Base-by-base conservation (phyloP, 2,113 vertebrate species). In the Leptocoma aspasia region DNA sequence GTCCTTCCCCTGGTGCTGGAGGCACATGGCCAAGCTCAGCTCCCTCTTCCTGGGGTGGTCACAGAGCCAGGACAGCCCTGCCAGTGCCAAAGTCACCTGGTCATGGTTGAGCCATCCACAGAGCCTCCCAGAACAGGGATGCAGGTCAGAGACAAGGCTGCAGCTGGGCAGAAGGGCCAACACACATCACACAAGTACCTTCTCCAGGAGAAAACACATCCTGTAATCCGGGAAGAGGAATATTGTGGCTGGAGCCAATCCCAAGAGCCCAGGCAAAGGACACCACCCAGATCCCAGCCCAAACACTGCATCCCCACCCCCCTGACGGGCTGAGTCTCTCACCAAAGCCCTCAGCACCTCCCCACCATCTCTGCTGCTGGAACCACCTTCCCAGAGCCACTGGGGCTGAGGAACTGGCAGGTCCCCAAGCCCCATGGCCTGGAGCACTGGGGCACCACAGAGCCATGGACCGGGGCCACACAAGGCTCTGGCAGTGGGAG, bases 31-130 rank as follows among this genome's bases (percentile, higher is more conserved):
- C 70, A 15, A 54, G 11, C 65, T 37, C 56, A 23, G 64, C 54
- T 53, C 26, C 23, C 45, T 15, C 12, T 10, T 27, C 82, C 70
- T 33, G 15, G 3, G 8, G 53, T 35, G 18, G 64, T 53, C 92
- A 37, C 2, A 0, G 27, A 37, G n/a, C 52, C 47, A 50, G 53
- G 31, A 70, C 4, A 49, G 39, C 63, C 50, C 63, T 11, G 6
- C 52, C 33, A 26, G 53, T 14, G 57, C 44, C 50, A 31, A 26
- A 1, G 37, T 1, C 9, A 2, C 28, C 15, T 3, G 19, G 17
- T 4, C 2, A 2, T 3, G 28, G 44, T 13, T 53, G 27, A 49
- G n/a, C n/a, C n/a, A 37, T 1, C 11, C 3, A 1, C 0, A 3
- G 41, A 59, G 39, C 10, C 31, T 44, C 33, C 33, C 59, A 71